These are phyloP conservation scores for Phortica variegata DNA, from an alignment of 1,140 invertebrate species.

Conservation along the genomic window DNA sequence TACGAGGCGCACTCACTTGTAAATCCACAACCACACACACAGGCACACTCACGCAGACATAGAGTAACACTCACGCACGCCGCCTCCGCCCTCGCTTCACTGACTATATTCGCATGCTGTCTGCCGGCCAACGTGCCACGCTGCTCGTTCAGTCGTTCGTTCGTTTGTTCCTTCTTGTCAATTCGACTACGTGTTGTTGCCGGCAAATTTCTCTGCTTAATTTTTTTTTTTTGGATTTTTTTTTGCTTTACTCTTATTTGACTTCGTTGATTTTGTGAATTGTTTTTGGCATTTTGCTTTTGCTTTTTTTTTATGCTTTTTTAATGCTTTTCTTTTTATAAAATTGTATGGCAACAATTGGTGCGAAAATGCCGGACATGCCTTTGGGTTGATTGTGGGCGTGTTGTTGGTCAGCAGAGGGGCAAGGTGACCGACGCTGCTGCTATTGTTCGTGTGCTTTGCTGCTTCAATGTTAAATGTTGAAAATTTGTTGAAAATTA, in stretches of 20 bases:
- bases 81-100: not conserved
- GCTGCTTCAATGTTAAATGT: no score
- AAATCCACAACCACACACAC: constrained; percentile 14
- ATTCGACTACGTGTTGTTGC: constrained; percentile 39
- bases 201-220: constrained; percentile 27
- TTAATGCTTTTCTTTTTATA: constrained; percentile 30
- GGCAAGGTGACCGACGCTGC: not conserved
- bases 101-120: not conserved
- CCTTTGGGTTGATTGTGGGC: not conserved
- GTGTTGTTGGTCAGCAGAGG: not conserved
- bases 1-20: constrained; percentile 33
- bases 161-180: no score
- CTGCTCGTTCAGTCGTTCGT: constrained; percentile 19
- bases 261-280: constrained; percentile 38
- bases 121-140: constrained; percentile 20
- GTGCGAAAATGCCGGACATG: constrained; percentile 51
- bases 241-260: constrained; percentile 15
- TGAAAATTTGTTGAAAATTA: no score
- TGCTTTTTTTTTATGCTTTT: no score
- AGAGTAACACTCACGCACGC: constrained; percentile 1
- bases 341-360: constrained; percentile 53
- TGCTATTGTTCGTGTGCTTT: no score
- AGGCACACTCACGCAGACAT: constrained; percentile 4
- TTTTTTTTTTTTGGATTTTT: constrained; percentile 21
- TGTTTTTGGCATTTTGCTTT: constrained; percentile 48